These are phyloP conservation scores for Cheilosia pagana DNA, from an alignment of 2,888 invertebrate species.

Conservation along the genomic window DNA sequence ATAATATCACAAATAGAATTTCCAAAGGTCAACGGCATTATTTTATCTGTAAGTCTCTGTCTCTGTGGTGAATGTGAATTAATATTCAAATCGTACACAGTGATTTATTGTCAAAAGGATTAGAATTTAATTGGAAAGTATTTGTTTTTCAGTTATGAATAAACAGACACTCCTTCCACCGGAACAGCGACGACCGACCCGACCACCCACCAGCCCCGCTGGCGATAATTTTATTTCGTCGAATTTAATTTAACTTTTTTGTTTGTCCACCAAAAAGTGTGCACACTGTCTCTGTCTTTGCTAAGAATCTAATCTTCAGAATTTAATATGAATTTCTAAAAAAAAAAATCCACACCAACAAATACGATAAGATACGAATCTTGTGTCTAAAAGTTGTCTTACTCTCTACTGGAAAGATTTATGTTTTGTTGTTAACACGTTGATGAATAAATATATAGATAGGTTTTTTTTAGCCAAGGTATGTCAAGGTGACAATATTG, in stretches of 20 bases:
- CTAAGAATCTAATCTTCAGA: constrained; percentile 39
- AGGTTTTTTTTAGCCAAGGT: constrained; percentile 38
- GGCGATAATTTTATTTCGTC: neutral
- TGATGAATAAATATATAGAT: constrained; percentile 15
- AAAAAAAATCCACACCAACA: constrained; percentile 1
- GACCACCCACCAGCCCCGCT: too few species aligned
- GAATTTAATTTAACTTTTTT: neutral
- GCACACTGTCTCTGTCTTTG: neutral
- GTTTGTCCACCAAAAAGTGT: constrained; percentile 38
- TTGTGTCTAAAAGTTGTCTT: constrained; percentile 1
- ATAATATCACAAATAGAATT: constrained; percentile 24
- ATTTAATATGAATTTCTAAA: constrained; percentile 6
- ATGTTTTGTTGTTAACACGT: constrained; percentile 56
- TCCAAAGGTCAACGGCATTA: constrained; percentile 51
- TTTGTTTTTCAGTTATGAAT: neutral
- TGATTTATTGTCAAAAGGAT: constrained; percentile 30
- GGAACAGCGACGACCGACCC: neutral
- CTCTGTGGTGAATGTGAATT: constrained; percentile 6
- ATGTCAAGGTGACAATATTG: constrained; percentile 70
- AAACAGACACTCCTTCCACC: neutral
- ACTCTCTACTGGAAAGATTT: constrained; percentile 30
- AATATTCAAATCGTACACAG: constrained; percentile 22
- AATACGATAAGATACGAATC: constrained; percentile 35
- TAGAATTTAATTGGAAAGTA: constrained; percentile 15
- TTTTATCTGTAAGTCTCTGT: neutral